Conservation (phyloP, 2,888 invertebrate genomes). For the Celastrina argiolus region DNA sequence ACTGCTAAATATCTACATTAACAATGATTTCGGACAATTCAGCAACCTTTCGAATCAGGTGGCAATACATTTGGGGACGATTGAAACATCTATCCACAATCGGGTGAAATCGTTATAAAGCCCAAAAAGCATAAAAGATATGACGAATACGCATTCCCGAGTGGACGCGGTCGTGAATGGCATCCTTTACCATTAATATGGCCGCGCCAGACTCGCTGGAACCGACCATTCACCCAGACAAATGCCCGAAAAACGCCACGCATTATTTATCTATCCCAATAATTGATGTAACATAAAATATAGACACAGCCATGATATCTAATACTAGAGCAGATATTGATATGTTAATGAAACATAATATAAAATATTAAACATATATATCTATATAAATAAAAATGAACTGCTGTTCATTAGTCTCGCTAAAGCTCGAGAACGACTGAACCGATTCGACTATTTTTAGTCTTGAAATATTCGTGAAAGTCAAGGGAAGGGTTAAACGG, state of each 20-base stretch:
- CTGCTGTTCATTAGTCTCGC: too few relatives aligned
- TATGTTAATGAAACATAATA: too few relatives aligned
- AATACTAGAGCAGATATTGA: neutral
- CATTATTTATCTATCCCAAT: slow-evolving; percentile 68
- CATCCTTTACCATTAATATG: slow-evolving; percentile 51
- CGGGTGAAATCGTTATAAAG: slow-evolving; percentile 26
- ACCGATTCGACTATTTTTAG: too few relatives aligned
- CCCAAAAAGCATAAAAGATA: slow-evolving; percentile 35
- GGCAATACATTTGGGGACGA: slow-evolving; percentile 3
- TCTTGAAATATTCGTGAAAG: too few relatives aligned
- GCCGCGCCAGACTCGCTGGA: slow-evolving; percentile 61
- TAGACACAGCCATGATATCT: neutral
- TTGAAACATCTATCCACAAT: slow-evolving; percentile 22
- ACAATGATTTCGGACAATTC: neutral
- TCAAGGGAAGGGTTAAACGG: too few relatives aligned
- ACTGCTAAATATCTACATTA: neutral
- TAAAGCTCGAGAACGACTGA: too few relatives aligned
- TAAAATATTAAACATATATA: too few relatives aligned
- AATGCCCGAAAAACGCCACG: slow-evolving; percentile 53
- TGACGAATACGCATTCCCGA: slow-evolving; percentile 44
- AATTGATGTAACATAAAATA: neutral
- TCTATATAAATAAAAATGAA: too few relatives aligned
- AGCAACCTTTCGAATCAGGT: slow-evolving; percentile 12
- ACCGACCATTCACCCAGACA: slow-evolving; percentile 60
- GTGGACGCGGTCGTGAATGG: slow-evolving; percentile 45